phyloP scores from a whole-genome alignment of 2,888 invertebrate species.

The Leptopterna dolabrata region DNA sequence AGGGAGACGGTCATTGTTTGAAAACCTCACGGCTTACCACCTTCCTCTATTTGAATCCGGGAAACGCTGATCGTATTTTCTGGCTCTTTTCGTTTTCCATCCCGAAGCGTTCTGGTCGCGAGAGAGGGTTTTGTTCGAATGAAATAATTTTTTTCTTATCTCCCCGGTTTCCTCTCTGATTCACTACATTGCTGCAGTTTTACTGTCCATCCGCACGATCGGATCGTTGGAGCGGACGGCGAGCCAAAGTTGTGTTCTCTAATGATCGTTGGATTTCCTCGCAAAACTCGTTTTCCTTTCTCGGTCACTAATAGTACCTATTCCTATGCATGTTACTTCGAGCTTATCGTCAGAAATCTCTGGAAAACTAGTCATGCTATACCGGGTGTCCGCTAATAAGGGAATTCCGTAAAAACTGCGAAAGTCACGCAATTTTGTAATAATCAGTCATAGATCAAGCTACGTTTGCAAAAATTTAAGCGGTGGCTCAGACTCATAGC shows the following conservation, averaged over 20 bases:
- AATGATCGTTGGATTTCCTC: neutral
- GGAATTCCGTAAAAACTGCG: too few relatives aligned
- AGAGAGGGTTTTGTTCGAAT: neutral
- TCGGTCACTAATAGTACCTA: too few relatives aligned
- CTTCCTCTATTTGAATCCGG: neutral
- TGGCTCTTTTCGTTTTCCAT: neutral
- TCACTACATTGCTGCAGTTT: neutral
- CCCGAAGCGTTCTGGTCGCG: neutral
- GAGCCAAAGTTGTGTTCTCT: neutral
- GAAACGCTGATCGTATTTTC: slow-evolving; percentile 24
- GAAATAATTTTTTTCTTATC: neutral
- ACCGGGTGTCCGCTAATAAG: too few relatives aligned
- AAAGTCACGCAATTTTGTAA: too few relatives aligned
- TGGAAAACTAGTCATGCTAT: too few relatives aligned
- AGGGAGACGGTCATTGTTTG: neutral
- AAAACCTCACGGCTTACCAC: neutral
- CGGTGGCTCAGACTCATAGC: too few relatives aligned
- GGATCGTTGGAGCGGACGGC: neutral
- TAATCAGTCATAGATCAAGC: too few relatives aligned
- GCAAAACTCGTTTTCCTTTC: too few relatives aligned
- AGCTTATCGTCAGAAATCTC: too few relatives aligned
- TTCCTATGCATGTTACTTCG: too few relatives aligned
- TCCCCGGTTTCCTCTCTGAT: neutral
- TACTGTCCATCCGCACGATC: neutral
- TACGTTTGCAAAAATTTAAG: too few relatives aligned